Evolutionary conservation across 1,140 invertebrate genomes (phyloP).

Genomic region (Drosophila serrata): DNA sequence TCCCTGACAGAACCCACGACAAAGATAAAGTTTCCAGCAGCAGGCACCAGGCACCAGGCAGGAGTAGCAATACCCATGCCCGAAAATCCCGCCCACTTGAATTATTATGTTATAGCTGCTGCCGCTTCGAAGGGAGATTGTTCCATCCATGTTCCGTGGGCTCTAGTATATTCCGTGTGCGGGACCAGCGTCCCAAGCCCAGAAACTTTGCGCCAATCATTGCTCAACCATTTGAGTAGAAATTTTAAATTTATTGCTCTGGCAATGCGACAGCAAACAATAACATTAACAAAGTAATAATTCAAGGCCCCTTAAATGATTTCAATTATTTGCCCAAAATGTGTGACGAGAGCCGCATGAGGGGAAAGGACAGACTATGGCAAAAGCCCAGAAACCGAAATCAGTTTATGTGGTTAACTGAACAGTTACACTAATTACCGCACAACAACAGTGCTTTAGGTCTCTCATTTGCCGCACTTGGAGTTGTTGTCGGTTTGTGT

Average conservation of each 20-base stretch:
- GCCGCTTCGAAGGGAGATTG: not conserved
- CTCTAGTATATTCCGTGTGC: slow-evolving; percentile 6
- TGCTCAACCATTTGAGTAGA: slow-evolving; percentile 66
- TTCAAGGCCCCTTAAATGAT: slow-evolving; percentile 46
- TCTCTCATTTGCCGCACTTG: slow-evolving; percentile 19
- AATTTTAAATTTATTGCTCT: slow-evolving; percentile 69
- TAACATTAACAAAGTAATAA: slow-evolving; percentile 54
- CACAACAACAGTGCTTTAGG: slow-evolving; percentile 52
- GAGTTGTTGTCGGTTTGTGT: slow-evolving; percentile 36
- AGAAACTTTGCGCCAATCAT: slow-evolving; percentile 66
- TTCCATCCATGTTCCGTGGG: slow-evolving; percentile 6
- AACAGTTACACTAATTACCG: slow-evolving; percentile 73
- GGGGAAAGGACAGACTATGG: not conserved
- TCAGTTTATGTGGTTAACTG: slow-evolving; percentile 73
- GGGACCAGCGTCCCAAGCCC: not conserved
- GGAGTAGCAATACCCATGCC: not conserved
- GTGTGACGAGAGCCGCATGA: slow-evolving; percentile 20
- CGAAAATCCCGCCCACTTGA: slow-evolving; percentile 9
- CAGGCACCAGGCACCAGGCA: not conserved
- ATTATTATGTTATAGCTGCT: slow-evolving; percentile 50
- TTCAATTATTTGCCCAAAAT: slow-evolving; percentile 45
- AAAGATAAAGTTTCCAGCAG: slow-evolving; percentile 50
- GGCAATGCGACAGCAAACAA: slow-evolving; percentile 46
- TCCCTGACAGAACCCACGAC: slow-evolving; percentile 55
- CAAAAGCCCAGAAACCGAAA: slow-evolving; percentile 57